Evolutionary conservation across 1,140 invertebrate genomes (phyloP), one percentile per base, ranked within the genome.

Genomic region (Drosophila mojavensis): DNA sequence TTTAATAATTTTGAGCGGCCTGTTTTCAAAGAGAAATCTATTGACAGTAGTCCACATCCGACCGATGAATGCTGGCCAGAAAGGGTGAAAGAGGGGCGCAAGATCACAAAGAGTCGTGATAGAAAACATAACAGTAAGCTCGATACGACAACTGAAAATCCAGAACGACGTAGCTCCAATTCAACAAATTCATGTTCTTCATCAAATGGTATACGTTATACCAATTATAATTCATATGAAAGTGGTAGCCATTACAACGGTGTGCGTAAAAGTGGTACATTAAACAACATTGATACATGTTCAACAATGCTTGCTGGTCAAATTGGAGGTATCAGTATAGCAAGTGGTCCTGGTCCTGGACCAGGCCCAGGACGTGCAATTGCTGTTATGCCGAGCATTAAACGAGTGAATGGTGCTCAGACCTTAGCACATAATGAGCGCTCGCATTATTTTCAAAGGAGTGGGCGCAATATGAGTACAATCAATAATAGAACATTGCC

Each of bases 1-100:
- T 92, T 92, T 28, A 91, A 90, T 55, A 92, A 91, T 58, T 91
- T 92, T 62, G 92, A 92, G 63, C 69, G 84, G 11, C 90, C 92
- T 2, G 76, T 79, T 5, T 92, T 91, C 51, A 82, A 77, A 15
- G 77, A 80, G 3, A 85, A 71, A 43, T 26, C 60, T 3, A 45
- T 39, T 7, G 74, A 28, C 7, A 28, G 24, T 13, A 26, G 24
- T 3, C 26, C 48, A n/a, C 48, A 50, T 50, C 24, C 51, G 1
- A 85, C 59, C 26, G 66, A 67, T 20, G 83, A 91, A 41, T 77
- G 79, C 41, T 83, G 79, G 72, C 58, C 70, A 4, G 78, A 89
- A 3, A 48, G 51, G 4, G 64, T 71, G 24, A 71, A 72, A 15
- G 55, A 70, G 3, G 33, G 54, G 9, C 62, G 62, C 7, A 82